phyloP scores from a whole-genome alignment of 2,113 vertebrate species.

The Cygnus atratus region DNA sequence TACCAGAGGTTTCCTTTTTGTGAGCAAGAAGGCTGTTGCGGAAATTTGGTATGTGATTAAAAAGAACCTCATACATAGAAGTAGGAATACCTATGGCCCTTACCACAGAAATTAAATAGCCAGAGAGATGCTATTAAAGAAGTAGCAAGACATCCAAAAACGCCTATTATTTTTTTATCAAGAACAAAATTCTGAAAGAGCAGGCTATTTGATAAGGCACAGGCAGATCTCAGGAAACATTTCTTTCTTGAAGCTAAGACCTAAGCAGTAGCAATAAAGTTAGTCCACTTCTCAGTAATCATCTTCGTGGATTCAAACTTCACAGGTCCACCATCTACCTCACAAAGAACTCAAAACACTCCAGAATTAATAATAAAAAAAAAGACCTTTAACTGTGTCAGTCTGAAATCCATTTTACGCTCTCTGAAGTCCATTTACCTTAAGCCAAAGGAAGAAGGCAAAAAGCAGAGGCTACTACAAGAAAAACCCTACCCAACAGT shows the following conservation, averaged over 20 bases:
- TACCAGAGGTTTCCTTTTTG: not conserved
- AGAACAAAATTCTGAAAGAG: not conserved
- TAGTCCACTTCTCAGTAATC: not conserved
- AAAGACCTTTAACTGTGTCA: not conserved
- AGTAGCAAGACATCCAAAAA: not conserved
- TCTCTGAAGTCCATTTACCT: not conserved
- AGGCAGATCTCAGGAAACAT: not conserved
- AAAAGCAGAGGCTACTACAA: not conserved
- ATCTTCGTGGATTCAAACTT: not conserved
- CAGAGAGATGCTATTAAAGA: not conserved
- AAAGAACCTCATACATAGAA: not conserved
- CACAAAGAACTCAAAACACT: not conserved
- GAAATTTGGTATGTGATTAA: not conserved
- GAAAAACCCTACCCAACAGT: not conserved
- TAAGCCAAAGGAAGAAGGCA: not conserved
- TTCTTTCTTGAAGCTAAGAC: not conserved
- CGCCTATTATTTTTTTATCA: not conserved
- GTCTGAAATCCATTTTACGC: not conserved
- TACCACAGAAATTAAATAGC: not conserved
- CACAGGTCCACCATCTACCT: not conserved
- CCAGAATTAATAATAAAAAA: not conserved
- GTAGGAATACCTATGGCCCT: not conserved
- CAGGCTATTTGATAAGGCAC: not conserved
- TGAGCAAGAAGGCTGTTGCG: not conserved
- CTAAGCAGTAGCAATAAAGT: not conserved